Percentiles rank a stretch among this genome's conserved stretches.
phyloP scores from a whole-genome alignment of 2,797 vertebrate species.

The Chloroceryle amazona region DNA sequence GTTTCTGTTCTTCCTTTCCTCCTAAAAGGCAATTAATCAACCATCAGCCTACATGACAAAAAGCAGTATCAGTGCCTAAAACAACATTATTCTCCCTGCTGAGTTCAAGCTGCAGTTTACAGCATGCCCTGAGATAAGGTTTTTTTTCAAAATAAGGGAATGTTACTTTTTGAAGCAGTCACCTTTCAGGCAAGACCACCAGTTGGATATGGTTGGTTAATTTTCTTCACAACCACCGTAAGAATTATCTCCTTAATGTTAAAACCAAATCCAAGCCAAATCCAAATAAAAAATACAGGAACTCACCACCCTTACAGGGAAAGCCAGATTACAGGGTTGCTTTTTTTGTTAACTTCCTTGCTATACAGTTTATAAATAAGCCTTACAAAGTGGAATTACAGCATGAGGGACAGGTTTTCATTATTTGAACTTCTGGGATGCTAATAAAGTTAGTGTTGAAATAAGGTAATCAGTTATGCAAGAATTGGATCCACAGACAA shows the following conservation, averaged over 20 bases:
- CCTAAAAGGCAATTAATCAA: conserved; percentile 41
- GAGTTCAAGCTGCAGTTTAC: conserved; percentile 11
- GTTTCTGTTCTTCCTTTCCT: neutral
- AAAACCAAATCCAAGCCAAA: neutral
- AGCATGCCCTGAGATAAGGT: neutral
- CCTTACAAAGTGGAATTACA: neutral
- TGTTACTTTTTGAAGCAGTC: neutral
- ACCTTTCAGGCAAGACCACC: conserved; percentile 3
- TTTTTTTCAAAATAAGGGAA: neutral
- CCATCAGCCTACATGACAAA: neutral
- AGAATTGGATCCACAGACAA: neutral
- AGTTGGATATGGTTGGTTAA: neutral
- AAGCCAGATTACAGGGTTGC: neutral
- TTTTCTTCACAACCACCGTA: neutral
- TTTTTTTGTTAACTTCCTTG: neutral
- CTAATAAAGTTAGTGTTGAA: neutral
- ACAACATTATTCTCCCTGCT: conserved; percentile 13
- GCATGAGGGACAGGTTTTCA: neutral
- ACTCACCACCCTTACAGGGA: neutral
- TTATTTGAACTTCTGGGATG: neutral
- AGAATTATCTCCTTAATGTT: neutral
- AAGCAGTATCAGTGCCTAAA: conserved; percentile 41
- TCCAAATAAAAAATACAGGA: neutral
- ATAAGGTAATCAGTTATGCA: neutral
- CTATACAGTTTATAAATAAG: neutral